Evolutionary conservation across 2,113 vertebrate genomes (phyloP).

Genomic region (Festucalex cinctus): DNA sequence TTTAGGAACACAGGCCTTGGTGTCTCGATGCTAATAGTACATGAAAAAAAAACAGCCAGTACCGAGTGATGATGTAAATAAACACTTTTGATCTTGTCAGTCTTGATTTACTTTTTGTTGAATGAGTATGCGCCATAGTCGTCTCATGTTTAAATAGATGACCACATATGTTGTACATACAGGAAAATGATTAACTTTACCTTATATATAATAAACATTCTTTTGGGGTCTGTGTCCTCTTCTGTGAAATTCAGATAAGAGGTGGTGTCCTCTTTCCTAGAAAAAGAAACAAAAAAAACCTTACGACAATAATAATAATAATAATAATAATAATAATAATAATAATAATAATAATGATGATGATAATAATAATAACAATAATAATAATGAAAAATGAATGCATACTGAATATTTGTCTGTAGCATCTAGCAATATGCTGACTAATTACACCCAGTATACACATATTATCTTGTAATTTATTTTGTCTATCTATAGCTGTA

Average conservation of each 20-base stretch:
- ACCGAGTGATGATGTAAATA: background rate
- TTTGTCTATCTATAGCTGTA: too few relatives aligned
- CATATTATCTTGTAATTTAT: too few relatives aligned
- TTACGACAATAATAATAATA: background rate
- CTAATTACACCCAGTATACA: background rate
- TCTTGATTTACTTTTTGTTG: too few relatives aligned
- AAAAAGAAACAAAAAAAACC: constrained; percentile 9
- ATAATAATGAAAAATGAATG: background rate
- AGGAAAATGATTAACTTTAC: constrained; percentile 24
- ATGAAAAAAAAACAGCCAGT: background rate
- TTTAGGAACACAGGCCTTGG: too few relatives aligned
- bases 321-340: background rate
- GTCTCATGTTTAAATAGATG: background rate
- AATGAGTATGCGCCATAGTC: background rate
- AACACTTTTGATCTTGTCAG: background rate
- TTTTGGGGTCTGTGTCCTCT: constrained; percentile 44
- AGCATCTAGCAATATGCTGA: background rate
- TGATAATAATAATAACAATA: too few relatives aligned
- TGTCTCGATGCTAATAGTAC: too few relatives aligned
- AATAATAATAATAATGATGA: background rate
- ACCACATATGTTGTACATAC: background rate
- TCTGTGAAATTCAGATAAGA: constrained; percentile 62
- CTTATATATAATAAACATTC: constrained; percentile 31
- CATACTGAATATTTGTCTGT: background rate
- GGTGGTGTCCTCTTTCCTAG: constrained; percentile 34